Percentiles rank a stretch among this genome's conserved stretches.
These are phyloP conservation scores for Drymodes brunneopygia DNA, from an alignment of 2,113 vertebrate genomes.

Conservation along the genomic window DNA sequence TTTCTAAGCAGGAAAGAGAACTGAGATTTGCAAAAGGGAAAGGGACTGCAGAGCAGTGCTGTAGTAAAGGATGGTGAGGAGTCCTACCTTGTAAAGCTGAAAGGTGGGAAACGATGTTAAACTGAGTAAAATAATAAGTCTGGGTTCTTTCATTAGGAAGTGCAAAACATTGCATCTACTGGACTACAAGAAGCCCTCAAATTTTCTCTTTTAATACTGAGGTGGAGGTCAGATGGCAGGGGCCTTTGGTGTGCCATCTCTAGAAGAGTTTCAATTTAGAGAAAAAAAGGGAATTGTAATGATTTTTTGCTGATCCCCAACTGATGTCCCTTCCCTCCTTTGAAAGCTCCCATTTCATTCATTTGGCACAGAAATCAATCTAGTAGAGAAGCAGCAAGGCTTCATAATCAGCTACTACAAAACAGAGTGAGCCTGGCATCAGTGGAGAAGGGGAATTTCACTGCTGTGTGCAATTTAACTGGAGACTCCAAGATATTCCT, in stretches of 20 bases:
- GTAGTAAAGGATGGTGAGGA: neutral
- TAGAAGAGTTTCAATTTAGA: neutral
- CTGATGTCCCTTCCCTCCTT: neutral
- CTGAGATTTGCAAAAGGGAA: neutral
- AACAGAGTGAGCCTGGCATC: neutral
- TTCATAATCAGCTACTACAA: neutral
- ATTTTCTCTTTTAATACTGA: neutral
- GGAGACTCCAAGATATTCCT: neutral
- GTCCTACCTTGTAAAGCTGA: neutral
- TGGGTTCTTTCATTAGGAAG: neutral
- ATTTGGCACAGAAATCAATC: constrained; percentile 12
- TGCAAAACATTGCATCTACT: neutral
- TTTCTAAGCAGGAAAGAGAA: neutral
- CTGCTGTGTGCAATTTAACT: neutral
- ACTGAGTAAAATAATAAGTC: neutral
- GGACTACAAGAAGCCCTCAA: neutral
- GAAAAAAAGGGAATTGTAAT: neutral
- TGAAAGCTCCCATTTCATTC: neutral
- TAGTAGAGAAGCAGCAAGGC: neutral
- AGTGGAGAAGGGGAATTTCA: neutral
- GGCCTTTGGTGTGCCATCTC: neutral
- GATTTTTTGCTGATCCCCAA: neutral
- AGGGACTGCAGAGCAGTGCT: accelerated
- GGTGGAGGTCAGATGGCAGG: neutral
- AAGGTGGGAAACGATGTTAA: neutral